Evolutionary conservation across 1,140 invertebrate genomes (phyloP), one percentile per base, ranked within the genome.

Genomic region (Ylistrum balloti): DNA sequence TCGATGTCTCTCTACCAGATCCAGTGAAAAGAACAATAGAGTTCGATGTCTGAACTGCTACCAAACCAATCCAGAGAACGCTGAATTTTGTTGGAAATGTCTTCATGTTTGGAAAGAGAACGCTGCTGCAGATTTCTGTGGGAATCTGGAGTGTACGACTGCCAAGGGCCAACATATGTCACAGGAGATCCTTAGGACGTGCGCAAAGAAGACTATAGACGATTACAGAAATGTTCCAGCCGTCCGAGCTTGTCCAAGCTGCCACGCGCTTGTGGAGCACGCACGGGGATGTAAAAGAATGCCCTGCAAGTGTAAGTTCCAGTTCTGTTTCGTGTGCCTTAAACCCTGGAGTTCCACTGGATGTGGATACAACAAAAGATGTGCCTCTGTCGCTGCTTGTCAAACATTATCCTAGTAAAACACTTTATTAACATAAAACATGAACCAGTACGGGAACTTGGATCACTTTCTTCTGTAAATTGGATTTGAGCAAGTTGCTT

Each of bases 51-150:
- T 74, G n/a, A 74, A 74, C 17, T 74, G 56, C 22, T 28, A n/a
- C 22, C 15, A 74, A 5, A 74, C 56, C 9, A 74, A 74, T 28
- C 56, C 56, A 11, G 56, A 74, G 22, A n/a, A 28, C 7, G 0
- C 56, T 11, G 56, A 74, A 74, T 74, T 74, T n/a, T 74, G 56
- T 28, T 74, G 56, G 56, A 22, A 74, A 74, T 74, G 56, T n/a
- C 13, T 74, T 22, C 56, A 74, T 74, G 22, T 5, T 28, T 74
- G 56, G 56, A 74, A 74, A 28, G 56, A 5, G n/a, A 28, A 5
- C 22, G 22, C 22, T 28, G n/a, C 22, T 7, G n/a, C 1, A 11
- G 56, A 74, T 28, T 74, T 74, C 13, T 74, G 56, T 11, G 56
- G 56, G 11, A 74, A 74, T 28, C n/a, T 74, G n/a, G 22, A 74